Percentiles rank a stretch among this genome's conserved stretches.
phyloP scores from a whole-genome alignment of 2,797 vertebrate species.

The Danio aesculapii region DNA sequence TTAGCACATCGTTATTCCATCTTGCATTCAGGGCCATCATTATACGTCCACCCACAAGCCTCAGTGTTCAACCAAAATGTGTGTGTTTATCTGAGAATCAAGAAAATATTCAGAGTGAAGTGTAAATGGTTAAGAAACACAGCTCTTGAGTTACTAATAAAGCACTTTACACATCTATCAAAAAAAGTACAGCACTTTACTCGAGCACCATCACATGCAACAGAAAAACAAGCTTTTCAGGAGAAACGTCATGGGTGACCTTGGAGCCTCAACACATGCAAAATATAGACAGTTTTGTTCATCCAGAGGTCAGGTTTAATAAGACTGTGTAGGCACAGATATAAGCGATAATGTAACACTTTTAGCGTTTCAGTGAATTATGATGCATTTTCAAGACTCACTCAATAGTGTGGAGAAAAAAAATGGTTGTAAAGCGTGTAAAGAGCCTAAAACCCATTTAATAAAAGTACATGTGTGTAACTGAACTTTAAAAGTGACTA shows the following conservation, averaged over 20 bases:
- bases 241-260: slow-evolving; percentile 16
- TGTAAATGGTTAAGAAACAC: slow-evolving; percentile 35
- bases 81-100: slow-evolving; percentile 15
- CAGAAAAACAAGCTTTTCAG: slow-evolving; percentile 40
- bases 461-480: not conserved
- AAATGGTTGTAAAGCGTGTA: not conserved
- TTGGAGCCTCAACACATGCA: slow-evolving; percentile 10
- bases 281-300: slow-evolving; percentile 23
- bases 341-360: slow-evolving; percentile 9
- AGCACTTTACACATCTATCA: slow-evolving; percentile 22
- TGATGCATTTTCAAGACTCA: slow-evolving; percentile 27
- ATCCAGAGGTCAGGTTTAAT: slow-evolving; percentile 19
- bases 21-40: not conserved
- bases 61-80: not conserved
- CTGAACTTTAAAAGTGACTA: not conserved
- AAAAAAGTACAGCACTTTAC: slow-evolving; percentile 29
- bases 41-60: slow-evolving; percentile 1
- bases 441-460: not conserved
- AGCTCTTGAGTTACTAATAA: slow-evolving; percentile 33
- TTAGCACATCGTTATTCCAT: not conserved
- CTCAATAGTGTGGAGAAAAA: not conserved
- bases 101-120: not conserved
- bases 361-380: slow-evolving; percentile 16
- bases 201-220: slow-evolving; percentile 27
- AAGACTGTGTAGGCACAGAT: slow-evolving; percentile 14